phyloP scores from a whole-genome alignment of 2,797 vertebrate genomes.

The Mus minutoides region DNA sequence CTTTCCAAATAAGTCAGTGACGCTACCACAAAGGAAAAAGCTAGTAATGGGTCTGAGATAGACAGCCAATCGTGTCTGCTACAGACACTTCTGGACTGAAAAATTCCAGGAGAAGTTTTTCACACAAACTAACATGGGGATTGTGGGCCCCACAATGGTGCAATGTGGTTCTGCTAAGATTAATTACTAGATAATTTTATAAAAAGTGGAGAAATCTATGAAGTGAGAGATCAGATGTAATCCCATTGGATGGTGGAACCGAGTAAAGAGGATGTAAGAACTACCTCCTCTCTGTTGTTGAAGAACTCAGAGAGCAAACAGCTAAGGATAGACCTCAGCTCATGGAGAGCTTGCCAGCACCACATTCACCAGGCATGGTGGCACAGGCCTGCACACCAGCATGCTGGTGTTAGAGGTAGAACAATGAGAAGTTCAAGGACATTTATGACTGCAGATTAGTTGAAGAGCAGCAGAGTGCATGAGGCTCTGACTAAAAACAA shows the following conservation, averaged over 20 bases:
- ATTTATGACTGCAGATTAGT: not conserved
- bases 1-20: slow-evolving; percentile 33
- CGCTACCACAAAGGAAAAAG: slow-evolving; percentile 11
- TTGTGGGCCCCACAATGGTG: not conserved
- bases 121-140: not conserved
- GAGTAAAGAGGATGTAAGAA: not conserved
- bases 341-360: not conserved
- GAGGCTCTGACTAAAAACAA: not conserved
- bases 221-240: slow-evolving; percentile 13
- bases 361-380: not conserved
- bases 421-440: no score
- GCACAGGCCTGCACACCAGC: not conserved
- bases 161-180: not conserved
- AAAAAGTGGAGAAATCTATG: slow-evolving; percentile 12
- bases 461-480: not conserved
- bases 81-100: slow-evolving; percentile 8
- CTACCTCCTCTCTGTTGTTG: not conserved
- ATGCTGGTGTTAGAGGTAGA: not conserved
- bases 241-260: not conserved
- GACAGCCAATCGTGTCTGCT: not conserved
- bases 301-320: not conserved
- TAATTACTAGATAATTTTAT: slow-evolving; percentile 24
- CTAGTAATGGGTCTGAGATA: not conserved
- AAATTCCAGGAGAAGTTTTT: slow-evolving; percentile 23
- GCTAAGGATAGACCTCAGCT: not conserved